These are phyloP conservation scores for Tichodroma muraria DNA, from an alignment of 2,113 vertebrate species.

Conservation along the genomic window DNA sequence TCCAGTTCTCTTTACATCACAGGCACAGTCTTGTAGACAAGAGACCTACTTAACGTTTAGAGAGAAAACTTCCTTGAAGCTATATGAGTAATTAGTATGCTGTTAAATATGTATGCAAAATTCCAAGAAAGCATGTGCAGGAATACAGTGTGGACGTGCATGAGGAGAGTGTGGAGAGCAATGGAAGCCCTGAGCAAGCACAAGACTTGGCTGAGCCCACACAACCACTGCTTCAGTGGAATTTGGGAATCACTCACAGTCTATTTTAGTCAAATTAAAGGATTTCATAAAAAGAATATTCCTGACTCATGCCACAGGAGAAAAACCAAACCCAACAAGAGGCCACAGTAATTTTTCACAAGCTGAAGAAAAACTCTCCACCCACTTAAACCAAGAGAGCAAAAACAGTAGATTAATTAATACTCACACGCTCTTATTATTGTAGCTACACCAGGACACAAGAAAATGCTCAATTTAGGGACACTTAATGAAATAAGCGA, in stretches of 20 bases:
- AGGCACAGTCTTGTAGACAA: slow-evolving; percentile 7
- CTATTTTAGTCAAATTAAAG: slow-evolving; percentile 36
- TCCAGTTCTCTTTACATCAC: slow-evolving; percentile 17
- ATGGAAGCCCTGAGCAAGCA: slow-evolving; percentile 13
- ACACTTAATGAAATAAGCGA: neutral
- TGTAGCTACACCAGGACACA: neutral
- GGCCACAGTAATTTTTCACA: neutral
- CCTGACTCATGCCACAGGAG: neutral
- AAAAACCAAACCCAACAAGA: neutral
- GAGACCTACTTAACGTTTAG: neutral
- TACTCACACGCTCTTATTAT: neutral
- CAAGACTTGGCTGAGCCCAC: neutral
- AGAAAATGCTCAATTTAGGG: neutral
- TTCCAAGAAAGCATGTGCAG: neutral
- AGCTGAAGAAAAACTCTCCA: neutral
- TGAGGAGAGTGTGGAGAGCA: neutral
- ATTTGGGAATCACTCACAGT: slow-evolving; percentile 8
- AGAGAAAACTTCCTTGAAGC: slow-evolving; percentile 17
- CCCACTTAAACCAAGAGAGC: neutral
- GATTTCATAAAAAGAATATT: slow-evolving; percentile 35
- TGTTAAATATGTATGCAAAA: slow-evolving; percentile 48
- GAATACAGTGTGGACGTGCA: neutral
- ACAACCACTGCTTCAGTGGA: neutral
- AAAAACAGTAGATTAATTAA: neutral
- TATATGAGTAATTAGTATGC: slow-evolving; percentile 33